phyloP scores from a whole-genome alignment of 1,140 invertebrate species.

The Drosophila equinoxialis region DNA sequence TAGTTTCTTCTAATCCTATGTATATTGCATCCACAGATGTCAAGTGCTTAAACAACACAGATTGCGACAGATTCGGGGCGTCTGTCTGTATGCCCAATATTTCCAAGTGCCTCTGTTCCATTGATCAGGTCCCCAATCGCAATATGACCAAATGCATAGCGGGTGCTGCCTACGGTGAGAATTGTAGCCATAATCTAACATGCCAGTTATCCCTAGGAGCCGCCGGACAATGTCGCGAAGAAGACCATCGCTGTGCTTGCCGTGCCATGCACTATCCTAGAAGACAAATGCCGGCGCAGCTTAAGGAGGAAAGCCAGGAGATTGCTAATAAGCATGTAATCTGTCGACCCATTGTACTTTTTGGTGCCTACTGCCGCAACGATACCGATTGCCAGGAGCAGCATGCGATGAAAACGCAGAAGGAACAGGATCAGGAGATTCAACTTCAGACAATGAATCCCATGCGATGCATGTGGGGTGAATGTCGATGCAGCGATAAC shows the following conservation, averaged over 20 bases:
- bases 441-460: neutral
- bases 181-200: conserved; percentile 29
- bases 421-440: too few species aligned
- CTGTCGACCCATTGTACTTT: conserved; percentile 40
- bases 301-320: neutral
- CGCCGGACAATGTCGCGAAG: conserved; percentile 30
- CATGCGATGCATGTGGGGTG: conserved; percentile 53
- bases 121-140: conserved; percentile 34
- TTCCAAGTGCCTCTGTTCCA: conserved; percentile 51
- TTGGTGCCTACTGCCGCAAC: conserved; percentile 45
- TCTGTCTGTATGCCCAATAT: conserved; percentile 33
- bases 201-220: conserved; percentile 50
- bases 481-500: conserved; percentile 42
- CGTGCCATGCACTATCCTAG: conserved; percentile 33
- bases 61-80: conserved; percentile 27
- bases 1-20: too few species aligned
- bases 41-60: conserved; percentile 26
- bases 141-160: conserved; percentile 52
- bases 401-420: neutral
- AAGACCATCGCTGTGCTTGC: conserved; percentile 50
- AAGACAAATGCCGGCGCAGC: neutral
- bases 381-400: conserved; percentile 52
- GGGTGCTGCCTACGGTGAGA: conserved; percentile 14
- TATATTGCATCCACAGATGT: conserved; percentile 12
- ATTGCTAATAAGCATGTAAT: neutral